phyloP scores from a whole-genome alignment of 2,797 vertebrate genomes.

The Galaxias olidus region DNA sequence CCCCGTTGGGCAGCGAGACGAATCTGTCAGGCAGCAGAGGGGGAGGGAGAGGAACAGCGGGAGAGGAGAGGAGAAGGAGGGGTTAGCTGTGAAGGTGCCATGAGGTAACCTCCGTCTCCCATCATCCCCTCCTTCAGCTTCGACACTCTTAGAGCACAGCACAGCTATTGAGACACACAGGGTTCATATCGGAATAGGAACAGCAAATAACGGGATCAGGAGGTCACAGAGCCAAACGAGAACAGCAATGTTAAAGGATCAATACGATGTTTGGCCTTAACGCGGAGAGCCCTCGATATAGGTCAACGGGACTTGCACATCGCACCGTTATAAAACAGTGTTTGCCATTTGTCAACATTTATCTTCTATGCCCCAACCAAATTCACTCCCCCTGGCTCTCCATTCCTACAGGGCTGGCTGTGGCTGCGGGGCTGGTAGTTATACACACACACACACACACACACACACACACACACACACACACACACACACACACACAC shows the following conservation, averaged over 20 bases:
- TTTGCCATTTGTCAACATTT: constrained; percentile 35
- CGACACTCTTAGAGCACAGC: too few relatives aligned
- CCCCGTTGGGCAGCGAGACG: constrained; percentile 89
- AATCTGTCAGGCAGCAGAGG: constrained; percentile 72
- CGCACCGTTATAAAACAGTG: constrained; percentile 21
- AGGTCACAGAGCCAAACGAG: not conserved
- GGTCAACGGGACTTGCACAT: constrained; percentile 13
- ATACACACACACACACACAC: too few relatives aligned
- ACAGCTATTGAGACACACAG: too few relatives aligned
- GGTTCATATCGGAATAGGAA: too few relatives aligned
- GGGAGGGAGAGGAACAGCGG: not conserved
- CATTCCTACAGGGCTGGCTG: not conserved
- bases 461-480: too few relatives aligned
- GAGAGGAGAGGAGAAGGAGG: not conserved
- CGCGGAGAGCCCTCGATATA: constrained; percentile 2
- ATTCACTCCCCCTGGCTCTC: not conserved
- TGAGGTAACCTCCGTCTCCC: too few relatives aligned
- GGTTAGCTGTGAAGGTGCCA: too few relatives aligned
- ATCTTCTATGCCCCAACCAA: constrained; percentile 24
- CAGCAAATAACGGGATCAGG: too few relatives aligned
- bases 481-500: too few relatives aligned
- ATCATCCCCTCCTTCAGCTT: too few relatives aligned
- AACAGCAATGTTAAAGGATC: not conserved
- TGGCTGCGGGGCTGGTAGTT: too few relatives aligned
- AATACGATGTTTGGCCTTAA: not conserved